These are phyloP conservation scores for Drosophila repleta DNA, from an alignment of 1,140 invertebrate species.

Conservation along the genomic window DNA sequence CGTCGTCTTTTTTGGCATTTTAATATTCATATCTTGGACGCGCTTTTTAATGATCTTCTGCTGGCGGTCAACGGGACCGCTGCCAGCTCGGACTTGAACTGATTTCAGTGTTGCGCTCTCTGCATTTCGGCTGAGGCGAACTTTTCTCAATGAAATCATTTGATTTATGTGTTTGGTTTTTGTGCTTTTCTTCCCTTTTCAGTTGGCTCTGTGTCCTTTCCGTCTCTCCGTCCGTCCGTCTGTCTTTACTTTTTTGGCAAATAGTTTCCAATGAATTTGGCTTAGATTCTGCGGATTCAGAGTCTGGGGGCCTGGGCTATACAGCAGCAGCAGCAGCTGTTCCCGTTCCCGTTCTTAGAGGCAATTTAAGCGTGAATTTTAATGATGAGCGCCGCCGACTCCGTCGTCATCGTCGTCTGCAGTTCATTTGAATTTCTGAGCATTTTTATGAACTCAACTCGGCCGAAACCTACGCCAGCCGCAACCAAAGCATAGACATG, in stretches of 20 bases:
- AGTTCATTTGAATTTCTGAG: constrained; percentile 75
- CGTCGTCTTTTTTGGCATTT: constrained; percentile 50
- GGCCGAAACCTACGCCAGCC: constrained; percentile 13
- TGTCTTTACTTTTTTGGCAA: constrained; percentile 51
- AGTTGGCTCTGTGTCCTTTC: constrained; percentile 30
- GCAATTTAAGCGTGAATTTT: constrained; percentile 82
- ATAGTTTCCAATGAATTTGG: constrained; percentile 82
- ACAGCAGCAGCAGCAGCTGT: constrained; percentile 34
- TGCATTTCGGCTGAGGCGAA: constrained; percentile 51
- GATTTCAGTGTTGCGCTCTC: constrained; percentile 29
- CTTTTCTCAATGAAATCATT: constrained; percentile 82
- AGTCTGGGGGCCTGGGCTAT: constrained; percentile 5
- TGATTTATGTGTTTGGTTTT: constrained; percentile 75
- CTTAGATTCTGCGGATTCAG: constrained; percentile 56
- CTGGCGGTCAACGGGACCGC: constrained; percentile 38
- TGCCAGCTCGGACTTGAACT: constrained; percentile 21
- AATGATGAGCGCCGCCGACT: constrained; percentile 71
- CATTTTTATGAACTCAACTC: constrained; percentile 56
- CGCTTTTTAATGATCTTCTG: constrained; percentile 48
- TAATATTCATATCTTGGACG: constrained; percentile 52
- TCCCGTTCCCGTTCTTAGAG: constrained; percentile 40
- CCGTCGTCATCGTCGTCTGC: constrained; percentile 53
- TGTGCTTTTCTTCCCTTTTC: constrained; percentile 36
- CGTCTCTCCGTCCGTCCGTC: neutral
- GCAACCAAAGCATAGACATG: constrained; percentile 49